phyloP scores from a whole-genome alignment of 2,888 invertebrate species.

The Xestia c-nigrum region DNA sequence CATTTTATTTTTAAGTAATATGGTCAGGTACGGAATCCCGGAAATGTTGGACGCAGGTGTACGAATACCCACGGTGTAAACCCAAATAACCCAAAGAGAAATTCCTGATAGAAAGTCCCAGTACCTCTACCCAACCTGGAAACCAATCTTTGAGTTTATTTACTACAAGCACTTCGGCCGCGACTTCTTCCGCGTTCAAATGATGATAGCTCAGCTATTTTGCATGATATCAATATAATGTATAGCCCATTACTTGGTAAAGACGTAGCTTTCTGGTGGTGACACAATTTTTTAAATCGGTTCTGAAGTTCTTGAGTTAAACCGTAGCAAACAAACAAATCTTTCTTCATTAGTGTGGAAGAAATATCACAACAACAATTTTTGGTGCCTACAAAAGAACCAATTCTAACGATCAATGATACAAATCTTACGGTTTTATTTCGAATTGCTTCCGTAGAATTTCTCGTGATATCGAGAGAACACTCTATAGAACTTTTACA shows the following conservation, averaged over 20 bases:
- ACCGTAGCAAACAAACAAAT: no score
- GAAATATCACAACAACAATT: neutral
- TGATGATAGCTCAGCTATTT: no score
- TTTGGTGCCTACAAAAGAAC: no score
- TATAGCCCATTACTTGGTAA: no score
- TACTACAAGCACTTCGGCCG: neutral
- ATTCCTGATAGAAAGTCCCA: neutral
- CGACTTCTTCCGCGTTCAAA: no score
- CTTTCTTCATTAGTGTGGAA: no score
- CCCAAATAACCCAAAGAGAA: neutral
- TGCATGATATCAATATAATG: no score
- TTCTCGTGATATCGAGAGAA: neutral
- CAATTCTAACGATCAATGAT: neutral
- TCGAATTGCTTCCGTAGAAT: slow-evolving; percentile 3
- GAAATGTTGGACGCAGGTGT: neutral
- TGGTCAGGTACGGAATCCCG: neutral
- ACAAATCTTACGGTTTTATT: neutral
- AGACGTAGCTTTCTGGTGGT: no score
- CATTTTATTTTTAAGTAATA: neutral
- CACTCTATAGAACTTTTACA: neutral
- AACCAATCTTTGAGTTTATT: neutral
- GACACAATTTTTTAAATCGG: no score
- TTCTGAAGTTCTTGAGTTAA: no score
- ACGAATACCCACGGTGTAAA: no score
- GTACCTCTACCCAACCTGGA: neutral